These are phyloP conservation scores for Glareola pratincola DNA, from an alignment of 2,113 vertebrate genomes.

Conservation along the genomic window DNA sequence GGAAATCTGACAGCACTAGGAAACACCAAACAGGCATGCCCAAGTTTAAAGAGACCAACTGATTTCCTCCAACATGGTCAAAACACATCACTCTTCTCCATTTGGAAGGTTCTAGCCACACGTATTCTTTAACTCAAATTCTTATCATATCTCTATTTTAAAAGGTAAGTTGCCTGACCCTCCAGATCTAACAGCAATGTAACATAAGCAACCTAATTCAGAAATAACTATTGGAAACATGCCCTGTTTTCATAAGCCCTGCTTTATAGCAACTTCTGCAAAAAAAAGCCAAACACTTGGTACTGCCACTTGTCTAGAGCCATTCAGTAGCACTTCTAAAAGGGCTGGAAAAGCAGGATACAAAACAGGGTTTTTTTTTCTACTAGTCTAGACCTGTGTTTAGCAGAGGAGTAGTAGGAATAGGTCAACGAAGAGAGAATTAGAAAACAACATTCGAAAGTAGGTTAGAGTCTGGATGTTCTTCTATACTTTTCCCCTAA, in stretches of 20 bases:
- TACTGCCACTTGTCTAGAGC: neutral
- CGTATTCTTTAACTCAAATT: neutral
- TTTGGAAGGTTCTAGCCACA: neutral
- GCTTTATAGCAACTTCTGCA: neutral
- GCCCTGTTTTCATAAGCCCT: neutral
- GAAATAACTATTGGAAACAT: neutral
- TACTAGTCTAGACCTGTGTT: neutral
- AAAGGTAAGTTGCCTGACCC: neutral
- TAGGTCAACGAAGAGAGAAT: neutral
- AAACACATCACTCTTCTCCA: neutral
- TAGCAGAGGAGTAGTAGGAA: neutral
- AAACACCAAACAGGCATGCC: neutral
- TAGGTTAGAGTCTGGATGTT: neutral
- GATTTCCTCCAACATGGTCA: neutral
- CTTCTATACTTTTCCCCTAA: neutral
- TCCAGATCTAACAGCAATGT: neutral
- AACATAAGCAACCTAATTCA: neutral
- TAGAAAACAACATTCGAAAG: neutral
- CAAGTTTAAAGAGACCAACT: neutral
- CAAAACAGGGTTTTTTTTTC: neutral
- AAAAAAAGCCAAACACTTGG: neutral
- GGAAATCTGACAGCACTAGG: neutral
- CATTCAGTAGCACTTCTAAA: neutral
- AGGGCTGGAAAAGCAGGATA: neutral
- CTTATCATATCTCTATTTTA: neutral